Conservation (phyloP, 2,113 vertebrate species). For the Casuarius casuarius region DNA sequence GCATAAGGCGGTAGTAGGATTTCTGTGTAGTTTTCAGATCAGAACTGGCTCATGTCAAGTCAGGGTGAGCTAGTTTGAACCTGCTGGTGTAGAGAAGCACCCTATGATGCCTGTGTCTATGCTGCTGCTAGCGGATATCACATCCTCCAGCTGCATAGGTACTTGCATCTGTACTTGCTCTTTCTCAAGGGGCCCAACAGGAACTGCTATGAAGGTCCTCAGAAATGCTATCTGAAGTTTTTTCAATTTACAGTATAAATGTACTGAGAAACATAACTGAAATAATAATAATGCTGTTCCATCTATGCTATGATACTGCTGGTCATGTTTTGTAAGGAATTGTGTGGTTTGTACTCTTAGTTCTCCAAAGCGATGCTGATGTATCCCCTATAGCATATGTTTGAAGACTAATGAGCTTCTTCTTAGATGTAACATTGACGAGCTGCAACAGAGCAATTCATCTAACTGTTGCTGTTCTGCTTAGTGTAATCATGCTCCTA, state of each 20-base stretch:
- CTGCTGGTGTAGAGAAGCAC: background rate
- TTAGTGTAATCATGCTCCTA: background rate
- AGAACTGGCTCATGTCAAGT: background rate
- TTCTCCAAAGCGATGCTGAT: background rate
- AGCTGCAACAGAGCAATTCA: background rate
- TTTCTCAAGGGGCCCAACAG: background rate
- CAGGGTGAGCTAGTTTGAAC: background rate
- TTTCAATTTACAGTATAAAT: background rate
- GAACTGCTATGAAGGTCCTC: background rate
- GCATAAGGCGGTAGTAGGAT: background rate
- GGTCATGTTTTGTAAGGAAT: background rate
- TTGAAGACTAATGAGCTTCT: background rate
- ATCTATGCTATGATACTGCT: rapidly evolving
- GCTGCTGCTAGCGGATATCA: background rate
- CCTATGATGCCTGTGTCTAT: background rate
- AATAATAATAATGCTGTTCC: background rate
- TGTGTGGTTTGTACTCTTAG: background rate
- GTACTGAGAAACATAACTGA: background rate
- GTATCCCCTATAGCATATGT: background rate
- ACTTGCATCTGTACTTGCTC: background rate
- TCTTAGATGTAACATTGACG: background rate
- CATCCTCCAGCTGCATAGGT: background rate
- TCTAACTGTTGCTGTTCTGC: background rate
- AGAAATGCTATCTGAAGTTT: background rate
- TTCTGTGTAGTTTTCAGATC: background rate